A percentile compares a stretch with the other conserved stretches of the same genome.
These are phyloP conservation scores for Synchiropus splendidus DNA, from an alignment of 2,113 vertebrate species.

Conservation along the genomic window DNA sequence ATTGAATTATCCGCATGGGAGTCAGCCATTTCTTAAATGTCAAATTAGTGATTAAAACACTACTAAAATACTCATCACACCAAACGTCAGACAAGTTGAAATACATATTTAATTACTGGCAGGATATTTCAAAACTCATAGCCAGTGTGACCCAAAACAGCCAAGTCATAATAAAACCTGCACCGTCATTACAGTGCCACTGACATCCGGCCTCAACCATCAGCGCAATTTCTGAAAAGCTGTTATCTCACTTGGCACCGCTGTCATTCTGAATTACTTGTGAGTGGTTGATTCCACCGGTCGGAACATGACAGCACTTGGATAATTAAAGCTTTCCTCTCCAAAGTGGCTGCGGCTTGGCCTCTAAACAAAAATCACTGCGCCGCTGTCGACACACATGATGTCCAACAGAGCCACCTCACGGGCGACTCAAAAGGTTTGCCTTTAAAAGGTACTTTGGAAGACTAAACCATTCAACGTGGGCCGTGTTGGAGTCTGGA, in stretches of 20 bases:
- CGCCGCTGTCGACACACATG: slow-evolving; percentile 5
- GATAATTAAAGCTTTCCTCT: slow-evolving; percentile 28
- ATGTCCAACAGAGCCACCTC: slow-evolving; percentile 10
- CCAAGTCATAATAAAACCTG: too few species aligned
- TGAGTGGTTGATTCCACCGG: slow-evolving; percentile 11
- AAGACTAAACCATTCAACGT: slow-evolving; percentile 17
- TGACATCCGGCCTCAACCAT: too few species aligned
- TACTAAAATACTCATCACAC: too few species aligned
- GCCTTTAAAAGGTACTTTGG: slow-evolving; percentile 12
- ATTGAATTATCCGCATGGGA: too few species aligned
- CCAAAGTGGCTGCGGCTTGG: slow-evolving; percentile 1
- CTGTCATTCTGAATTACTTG: slow-evolving; percentile 35
- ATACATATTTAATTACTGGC: too few species aligned
- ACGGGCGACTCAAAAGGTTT: slow-evolving; percentile 23
- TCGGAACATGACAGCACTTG: slow-evolving; percentile 21
- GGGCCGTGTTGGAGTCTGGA: slow-evolving; percentile 48
- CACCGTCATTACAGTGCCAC: too few species aligned
- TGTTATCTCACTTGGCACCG: slow-evolving; percentile 35
- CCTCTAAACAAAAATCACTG: slow-evolving; percentile 16
- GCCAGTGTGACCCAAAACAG: too few species aligned
- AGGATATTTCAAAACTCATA: too few species aligned
- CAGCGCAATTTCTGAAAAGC: slow-evolving; percentile 6
- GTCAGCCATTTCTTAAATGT: too few species aligned
- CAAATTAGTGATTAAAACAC: too few species aligned
- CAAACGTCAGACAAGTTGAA: too few species aligned